Evolutionary conservation across 2,888 invertebrate species (phyloP).

Genomic region (Eristalis tenax): DNA sequence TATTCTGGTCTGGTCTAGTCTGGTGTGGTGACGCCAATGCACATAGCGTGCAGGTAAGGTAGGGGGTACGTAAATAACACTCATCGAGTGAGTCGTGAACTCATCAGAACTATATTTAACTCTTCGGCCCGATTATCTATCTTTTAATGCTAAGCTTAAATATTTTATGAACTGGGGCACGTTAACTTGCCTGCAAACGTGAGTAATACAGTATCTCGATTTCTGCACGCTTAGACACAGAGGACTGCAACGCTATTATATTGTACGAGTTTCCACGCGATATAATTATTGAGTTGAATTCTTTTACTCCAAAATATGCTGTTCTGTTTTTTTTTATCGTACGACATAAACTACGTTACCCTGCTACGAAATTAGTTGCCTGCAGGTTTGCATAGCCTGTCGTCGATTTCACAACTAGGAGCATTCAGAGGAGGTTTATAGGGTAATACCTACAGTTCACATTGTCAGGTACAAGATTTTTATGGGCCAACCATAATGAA

Average conservation of each 20-base stretch:
- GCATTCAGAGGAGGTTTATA: too few relatives aligned
- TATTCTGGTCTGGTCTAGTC: background rate
- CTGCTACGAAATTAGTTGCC: too few relatives aligned
- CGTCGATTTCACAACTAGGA: too few relatives aligned
- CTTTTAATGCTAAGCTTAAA: background rate
- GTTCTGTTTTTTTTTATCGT: too few relatives aligned
- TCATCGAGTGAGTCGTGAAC: conserved; percentile 35
- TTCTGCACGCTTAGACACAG: background rate
- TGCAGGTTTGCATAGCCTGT: too few relatives aligned
- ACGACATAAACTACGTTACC: too few relatives aligned
- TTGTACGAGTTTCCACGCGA: background rate
- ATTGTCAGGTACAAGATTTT: too few relatives aligned
- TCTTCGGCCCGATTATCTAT: background rate
- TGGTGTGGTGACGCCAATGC: background rate
- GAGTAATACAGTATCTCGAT: background rate
- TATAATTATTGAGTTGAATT: too few relatives aligned
- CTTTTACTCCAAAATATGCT: too few relatives aligned
- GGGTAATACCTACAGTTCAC: too few relatives aligned
- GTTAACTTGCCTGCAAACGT: background rate
- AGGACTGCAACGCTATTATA: background rate
- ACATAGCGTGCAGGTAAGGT: background rate
- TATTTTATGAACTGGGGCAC: background rate
- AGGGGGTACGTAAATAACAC: background rate
- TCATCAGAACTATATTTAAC: conserved; percentile 26
- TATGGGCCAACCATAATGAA: too few relatives aligned